phyloP scores from a whole-genome alignment of 2,888 invertebrate species.

The Luperina nickerlii region DNA sequence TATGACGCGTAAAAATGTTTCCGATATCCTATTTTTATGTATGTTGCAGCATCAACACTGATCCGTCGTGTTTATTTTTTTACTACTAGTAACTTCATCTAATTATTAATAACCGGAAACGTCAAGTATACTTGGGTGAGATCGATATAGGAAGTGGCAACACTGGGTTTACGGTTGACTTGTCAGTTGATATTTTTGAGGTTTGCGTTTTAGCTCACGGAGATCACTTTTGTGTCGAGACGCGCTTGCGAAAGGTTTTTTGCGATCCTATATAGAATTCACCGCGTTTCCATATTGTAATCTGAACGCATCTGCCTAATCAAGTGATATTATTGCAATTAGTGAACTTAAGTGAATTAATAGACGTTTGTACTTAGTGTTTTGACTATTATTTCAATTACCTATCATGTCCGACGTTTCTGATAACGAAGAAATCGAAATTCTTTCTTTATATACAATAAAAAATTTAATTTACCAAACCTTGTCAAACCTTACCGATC shows the following conservation, averaged over 20 bases:
- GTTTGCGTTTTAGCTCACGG: background rate
- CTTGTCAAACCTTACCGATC: background rate
- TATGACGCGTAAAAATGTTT: too few relatives aligned
- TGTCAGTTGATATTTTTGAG: background rate
- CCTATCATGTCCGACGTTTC: background rate
- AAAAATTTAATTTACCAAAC: background rate
- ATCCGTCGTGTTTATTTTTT: too few relatives aligned
- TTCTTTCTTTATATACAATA: background rate
- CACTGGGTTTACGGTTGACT: constrained; percentile 1
- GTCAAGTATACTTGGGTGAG: background rate
- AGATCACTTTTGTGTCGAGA: background rate
- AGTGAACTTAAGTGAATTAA: background rate
- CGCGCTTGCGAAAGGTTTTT: background rate
- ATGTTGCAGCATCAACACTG: too few relatives aligned
- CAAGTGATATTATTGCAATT: background rate
- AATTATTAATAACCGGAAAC: background rate
- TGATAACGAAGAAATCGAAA: background rate
- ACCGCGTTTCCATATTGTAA: background rate
- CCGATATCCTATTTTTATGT: too few relatives aligned
- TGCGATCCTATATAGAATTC: background rate
- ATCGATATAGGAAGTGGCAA: background rate
- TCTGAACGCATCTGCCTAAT: background rate
- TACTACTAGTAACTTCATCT: background rate
- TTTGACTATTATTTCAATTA: background rate
- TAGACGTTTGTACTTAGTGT: background rate